Percentiles rank a stretch among this genome's conserved stretches.
These are phyloP conservation scores for Syngnathus acus DNA, from an alignment of 2,797 vertebrate species.

Conservation along the genomic window DNA sequence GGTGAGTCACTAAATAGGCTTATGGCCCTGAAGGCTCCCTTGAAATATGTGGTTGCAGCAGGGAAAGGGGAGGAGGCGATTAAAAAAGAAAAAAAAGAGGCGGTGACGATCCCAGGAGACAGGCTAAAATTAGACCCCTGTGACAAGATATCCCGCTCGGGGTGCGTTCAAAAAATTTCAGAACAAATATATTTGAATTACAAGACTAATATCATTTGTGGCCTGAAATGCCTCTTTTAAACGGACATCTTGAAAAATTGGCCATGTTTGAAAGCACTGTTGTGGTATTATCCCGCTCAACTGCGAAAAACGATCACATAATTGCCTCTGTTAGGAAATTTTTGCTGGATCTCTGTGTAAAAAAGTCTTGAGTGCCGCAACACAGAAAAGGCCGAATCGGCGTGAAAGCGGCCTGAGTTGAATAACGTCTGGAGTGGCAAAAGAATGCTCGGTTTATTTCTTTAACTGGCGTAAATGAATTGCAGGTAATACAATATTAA, in stretches of 20 bases:
- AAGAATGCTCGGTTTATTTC: slow-evolving; percentile 21
- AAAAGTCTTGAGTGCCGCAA: background rate
- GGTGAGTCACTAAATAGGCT: slow-evolving; percentile 42
- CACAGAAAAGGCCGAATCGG: background rate
- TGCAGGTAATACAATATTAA: slow-evolving; percentile 3
- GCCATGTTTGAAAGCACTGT: background rate
- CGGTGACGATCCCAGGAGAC: slow-evolving; percentile 12
- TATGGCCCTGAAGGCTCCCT: slow-evolving; percentile 26
- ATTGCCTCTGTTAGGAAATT: background rate
- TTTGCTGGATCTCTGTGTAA: background rate
- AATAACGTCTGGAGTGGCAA: background rate
- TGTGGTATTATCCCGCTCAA: background rate
- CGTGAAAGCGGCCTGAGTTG: background rate
- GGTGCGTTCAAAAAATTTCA: background rate
- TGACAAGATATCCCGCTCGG: slow-evolving; percentile 17
- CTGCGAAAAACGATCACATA: too few species aligned
- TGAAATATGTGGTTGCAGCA: slow-evolving; percentile 21
- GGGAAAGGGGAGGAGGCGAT: slow-evolving; percentile 14
- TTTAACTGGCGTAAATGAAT: slow-evolving; percentile 17
- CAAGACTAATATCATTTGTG: background rate
- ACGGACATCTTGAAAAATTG: background rate
- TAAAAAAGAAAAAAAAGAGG: slow-evolving; percentile 19
- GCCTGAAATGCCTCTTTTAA: background rate
- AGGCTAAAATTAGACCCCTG: slow-evolving; percentile 40
- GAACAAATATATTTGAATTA: background rate